Evolutionary conservation across 2,888 invertebrate species (phyloP), one percentile per base, ranked within the genome.

Genomic region (Euplagia quadripunctaria): DNA sequence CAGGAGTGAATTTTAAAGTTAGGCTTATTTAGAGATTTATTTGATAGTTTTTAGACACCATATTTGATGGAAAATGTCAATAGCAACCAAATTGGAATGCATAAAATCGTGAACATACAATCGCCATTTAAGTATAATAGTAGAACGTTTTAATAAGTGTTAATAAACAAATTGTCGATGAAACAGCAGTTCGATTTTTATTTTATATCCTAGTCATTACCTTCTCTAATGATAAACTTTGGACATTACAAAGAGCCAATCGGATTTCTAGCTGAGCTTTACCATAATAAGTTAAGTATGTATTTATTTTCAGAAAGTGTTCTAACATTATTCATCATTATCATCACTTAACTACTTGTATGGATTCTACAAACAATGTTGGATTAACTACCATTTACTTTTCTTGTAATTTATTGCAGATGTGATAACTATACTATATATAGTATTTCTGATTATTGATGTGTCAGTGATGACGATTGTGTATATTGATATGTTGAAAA

Each of bases 61-160:
- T 79, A 79, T 79, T 81, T 79, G 17, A 61, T 58, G n/a, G 76
- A 80, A 85, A 85, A 16, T 61, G 82, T 89, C 83, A 87, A 83
- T 85, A 88, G 79, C 82, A 88, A 82, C 86, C 88, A 88, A 89
- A 90, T 85, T 88, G 87, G 86, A 85, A 64, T 64, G 63, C 86
- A 88, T 88, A 85, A 85, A 86, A 85, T 85, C 82, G 81, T 86
- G 81, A 80, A 88, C 87, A 88, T 65, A 61, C 89, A 87, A 87
- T 89, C 92, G 93, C 93, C 94, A 94, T 94, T 92, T 93, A 92
- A 91, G 88, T 92, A 90, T 94, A 92, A 92, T 87, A 91, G 92
- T 93, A 93, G 93, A 88, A 91, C 86, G 90, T 92, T 92, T 90
- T 91, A 92, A 88, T 93, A 93, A 92, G 92, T 93, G 94, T 95